Percentiles rank a stretch among this genome's conserved stretches.
These are phyloP conservation scores for Excalfactoria chinensis DNA, from an alignment of 2,113 vertebrate genomes.

Conservation along the genomic window DNA sequence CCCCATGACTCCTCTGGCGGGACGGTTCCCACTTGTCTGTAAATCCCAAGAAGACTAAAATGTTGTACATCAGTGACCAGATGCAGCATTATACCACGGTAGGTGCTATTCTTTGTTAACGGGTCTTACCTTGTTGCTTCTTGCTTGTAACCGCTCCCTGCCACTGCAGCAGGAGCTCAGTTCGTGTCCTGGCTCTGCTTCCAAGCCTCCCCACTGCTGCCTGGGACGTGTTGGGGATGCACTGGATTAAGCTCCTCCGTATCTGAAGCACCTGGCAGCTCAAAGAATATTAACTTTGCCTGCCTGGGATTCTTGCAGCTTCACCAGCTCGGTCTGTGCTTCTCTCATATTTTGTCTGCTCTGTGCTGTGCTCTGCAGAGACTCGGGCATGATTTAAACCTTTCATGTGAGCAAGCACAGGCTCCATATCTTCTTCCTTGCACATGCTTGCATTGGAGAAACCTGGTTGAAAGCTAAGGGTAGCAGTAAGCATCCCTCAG, in stretches of 20 bases:
- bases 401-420: neutral
- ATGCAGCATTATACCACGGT: constrained; percentile 86
- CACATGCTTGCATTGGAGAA: neutral
- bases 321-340: accelerated
- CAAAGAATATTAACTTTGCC: neutral
- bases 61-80: constrained; percentile 87
- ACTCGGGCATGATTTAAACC: neutral
- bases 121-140: neutral
- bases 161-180: accelerated
- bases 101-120: constrained; percentile 65
- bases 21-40: constrained; percentile 37
- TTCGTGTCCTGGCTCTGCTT: neutral
- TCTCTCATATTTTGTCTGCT: neutral
- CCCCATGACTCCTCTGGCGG: constrained; percentile 79
- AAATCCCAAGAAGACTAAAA: constrained; percentile 77
- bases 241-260: neutral
- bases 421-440: neutral
- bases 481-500: neutral
- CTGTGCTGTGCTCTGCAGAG: neutral
- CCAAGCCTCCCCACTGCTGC: neutral
- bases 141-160: accelerated
- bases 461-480: no score
- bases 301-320: neutral
- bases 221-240: neutral
- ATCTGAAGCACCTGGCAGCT: neutral